These are phyloP conservation scores for Bujurquina vittata DNA, from an alignment of 2,113 vertebrate genomes.

Conservation along the genomic window DNA sequence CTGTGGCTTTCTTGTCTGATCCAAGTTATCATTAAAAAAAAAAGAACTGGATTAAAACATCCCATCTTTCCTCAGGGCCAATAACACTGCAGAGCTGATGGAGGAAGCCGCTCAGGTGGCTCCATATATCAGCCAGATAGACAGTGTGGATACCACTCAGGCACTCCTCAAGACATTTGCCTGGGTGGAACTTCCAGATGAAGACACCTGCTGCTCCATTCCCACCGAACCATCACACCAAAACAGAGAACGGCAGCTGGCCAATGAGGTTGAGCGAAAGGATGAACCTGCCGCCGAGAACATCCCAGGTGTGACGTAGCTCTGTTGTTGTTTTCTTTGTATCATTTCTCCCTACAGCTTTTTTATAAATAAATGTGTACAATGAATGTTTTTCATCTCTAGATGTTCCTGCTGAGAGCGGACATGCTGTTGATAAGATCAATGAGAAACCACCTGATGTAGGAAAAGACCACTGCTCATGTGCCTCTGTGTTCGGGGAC, in stretches of 20 bases:
- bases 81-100: slow-evolving; percentile 59
- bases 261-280: not conserved
- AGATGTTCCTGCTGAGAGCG: slow-evolving; percentile 55
- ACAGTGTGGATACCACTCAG: slow-evolving; percentile 62
- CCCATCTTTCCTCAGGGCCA: slow-evolving; percentile 38
- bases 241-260: not conserved
- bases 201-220: slow-evolving; percentile 31
- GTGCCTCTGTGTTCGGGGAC: slow-evolving; percentile 47
- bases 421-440: slow-evolving; percentile 3
- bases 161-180: slow-evolving; percentile 78
- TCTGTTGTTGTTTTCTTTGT: not conserved
- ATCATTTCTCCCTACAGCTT: not conserved
- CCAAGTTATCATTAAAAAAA: not conserved
- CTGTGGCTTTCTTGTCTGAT: not conserved
- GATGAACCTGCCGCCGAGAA: not conserved
- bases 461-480: slow-evolving; percentile 18
- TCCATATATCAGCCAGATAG: slow-evolving; percentile 17
- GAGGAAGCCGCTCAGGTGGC: slow-evolving; percentile 56
- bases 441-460: not conserved
- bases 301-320: slow-evolving; percentile 27
- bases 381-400: slow-evolving; percentile 12
- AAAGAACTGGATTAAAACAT: not conserved
- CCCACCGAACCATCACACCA: not conserved
- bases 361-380: not conserved
- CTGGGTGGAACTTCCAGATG: slow-evolving; percentile 69